Evolutionary conservation across 2,113 vertebrate genomes (phyloP).

Genomic region (Acrocephalus kingi): DNA sequence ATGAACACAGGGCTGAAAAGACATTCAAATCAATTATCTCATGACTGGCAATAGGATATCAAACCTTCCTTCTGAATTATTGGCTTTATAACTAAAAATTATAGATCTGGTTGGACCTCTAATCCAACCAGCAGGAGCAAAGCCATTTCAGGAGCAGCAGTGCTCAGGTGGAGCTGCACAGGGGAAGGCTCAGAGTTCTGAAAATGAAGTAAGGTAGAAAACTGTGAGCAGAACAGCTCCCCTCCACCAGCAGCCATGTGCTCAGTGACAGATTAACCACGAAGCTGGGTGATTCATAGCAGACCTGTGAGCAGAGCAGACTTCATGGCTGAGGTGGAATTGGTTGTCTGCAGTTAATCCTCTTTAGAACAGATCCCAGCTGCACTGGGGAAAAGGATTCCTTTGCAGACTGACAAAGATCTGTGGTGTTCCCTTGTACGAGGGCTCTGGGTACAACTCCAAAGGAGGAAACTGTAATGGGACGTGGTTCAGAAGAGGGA

Average conservation of each 20-base stretch:
- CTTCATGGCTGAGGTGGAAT: not conserved
- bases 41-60: not conserved
- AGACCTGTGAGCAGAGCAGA: slow-evolving; percentile 17
- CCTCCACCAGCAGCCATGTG: not conserved
- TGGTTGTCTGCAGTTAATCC: not conserved
- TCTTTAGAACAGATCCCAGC: slow-evolving; percentile 17
- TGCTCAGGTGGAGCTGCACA: not conserved
- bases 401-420: slow-evolving; percentile 17
- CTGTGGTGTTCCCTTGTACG: not conserved
- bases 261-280: slow-evolving; percentile 37
- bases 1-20: not conserved
- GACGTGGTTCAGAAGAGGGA: not conserved
- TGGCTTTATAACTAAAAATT: not conserved
- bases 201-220: not conserved
- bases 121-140: not conserved
- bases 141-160: not conserved
- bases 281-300: slow-evolving; percentile 34
- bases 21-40: not conserved
- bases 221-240: not conserved
- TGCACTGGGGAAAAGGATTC: slow-evolving; percentile 23
- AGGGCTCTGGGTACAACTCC: not conserved
- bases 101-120: not conserved
- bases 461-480: not conserved
- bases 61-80: not conserved
- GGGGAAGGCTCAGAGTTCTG: not conserved